phyloP scores from a whole-genome alignment of 2,888 invertebrate species.

The Archips xylosteana region DNA sequence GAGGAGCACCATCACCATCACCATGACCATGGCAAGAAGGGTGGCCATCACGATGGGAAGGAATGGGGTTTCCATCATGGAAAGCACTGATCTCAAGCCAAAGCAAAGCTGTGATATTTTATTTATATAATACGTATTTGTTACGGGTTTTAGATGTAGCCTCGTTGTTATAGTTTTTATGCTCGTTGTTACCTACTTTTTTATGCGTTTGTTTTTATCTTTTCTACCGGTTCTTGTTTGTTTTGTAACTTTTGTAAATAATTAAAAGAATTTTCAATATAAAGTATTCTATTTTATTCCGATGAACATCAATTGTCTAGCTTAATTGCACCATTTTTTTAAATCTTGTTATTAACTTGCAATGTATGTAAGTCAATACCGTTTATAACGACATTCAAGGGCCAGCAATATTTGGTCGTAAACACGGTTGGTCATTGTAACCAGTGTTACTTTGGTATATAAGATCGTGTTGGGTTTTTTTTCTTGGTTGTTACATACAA shows the following conservation, averaged over 20 bases:
- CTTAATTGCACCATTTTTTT: not conserved
- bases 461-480: no score
- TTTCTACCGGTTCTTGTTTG: slow-evolving; percentile 7
- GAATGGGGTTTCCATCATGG: slow-evolving; percentile 81
- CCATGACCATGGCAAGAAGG: slow-evolving; percentile 81
- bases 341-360: not conserved
- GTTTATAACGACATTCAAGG: no score
- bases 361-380: no score
- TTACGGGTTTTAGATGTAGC: slow-evolving; percentile 23
- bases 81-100: slow-evolving; percentile 69
- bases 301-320: not conserved
- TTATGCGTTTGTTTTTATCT: not conserved
- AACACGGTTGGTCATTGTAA: no score
- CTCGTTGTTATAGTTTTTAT: slow-evolving; percentile 21
- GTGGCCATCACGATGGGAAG: slow-evolving; percentile 76
- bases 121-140: slow-evolving; percentile 43
- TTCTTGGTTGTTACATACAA: no score
- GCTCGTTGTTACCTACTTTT: slow-evolving; percentile 24
- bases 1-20: slow-evolving; percentile 80
- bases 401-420: no score
- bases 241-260: slow-evolving; percentile 33
- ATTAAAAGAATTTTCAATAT: slow-evolving; percentile 19
- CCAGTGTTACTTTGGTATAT: no score
- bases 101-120: slow-evolving; percentile 71
- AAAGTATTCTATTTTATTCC: not conserved